These are phyloP conservation scores for Parus major DNA, from an alignment of 2,113 vertebrate species.

Conservation along the genomic window DNA sequence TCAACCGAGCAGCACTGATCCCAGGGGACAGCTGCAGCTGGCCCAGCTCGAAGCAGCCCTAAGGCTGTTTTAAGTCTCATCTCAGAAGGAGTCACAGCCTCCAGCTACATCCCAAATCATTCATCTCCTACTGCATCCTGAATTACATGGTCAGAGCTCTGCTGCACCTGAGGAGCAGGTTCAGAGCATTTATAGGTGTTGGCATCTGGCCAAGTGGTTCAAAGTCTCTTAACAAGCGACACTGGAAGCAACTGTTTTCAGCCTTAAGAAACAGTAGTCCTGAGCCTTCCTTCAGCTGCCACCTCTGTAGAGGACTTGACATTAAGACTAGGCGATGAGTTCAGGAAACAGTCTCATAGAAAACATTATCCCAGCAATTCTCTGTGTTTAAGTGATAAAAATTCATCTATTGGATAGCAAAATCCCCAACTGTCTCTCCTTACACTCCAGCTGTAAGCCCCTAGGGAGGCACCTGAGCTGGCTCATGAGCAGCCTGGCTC, in stretches of 20 bases:
- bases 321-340: not conserved
- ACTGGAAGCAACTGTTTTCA: not conserved
- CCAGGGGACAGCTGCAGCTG: not conserved
- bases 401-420: not conserved
- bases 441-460: not conserved
- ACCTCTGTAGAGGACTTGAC: not conserved
- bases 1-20: not conserved
- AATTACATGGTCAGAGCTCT: fast-evolving
- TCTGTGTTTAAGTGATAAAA: not conserved
- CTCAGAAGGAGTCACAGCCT: not conserved
- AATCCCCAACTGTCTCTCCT: not conserved
- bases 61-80: not conserved
- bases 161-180: not conserved
- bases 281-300: not conserved
- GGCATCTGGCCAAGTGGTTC: not conserved
- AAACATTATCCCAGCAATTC: not conserved
- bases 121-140: not conserved
- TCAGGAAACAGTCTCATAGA: not conserved
- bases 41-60: not conserved
- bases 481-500: not conserved
- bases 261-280: not conserved
- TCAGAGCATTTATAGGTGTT: not conserved
- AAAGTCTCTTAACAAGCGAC: not conserved
- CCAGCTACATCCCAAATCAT: not conserved
- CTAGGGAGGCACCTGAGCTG: not conserved